Percentiles rank a stretch among this genome's conserved stretches.
These are phyloP conservation scores for Sinocyclocheilus rhinocerous DNA, from an alignment of 2,113 vertebrate species.

Conservation along the genomic window DNA sequence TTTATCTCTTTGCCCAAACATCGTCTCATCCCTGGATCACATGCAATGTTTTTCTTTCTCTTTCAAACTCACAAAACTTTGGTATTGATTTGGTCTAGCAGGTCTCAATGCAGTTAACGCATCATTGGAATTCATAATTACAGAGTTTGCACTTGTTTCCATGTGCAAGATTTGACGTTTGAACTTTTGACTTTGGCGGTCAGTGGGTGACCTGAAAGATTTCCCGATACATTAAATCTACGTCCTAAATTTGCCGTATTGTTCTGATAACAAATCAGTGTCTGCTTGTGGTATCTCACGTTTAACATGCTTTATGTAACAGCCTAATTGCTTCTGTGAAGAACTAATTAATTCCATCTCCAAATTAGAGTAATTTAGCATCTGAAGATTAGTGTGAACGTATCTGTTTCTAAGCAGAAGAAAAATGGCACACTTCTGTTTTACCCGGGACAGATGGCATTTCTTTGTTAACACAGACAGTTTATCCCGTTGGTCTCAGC, in stretches of 20 bases:
- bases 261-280: not conserved
- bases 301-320: not conserved
- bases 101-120: not conserved
- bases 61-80: not conserved
- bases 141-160: not conserved
- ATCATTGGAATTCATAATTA: not conserved
- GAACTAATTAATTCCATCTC: conserved; percentile 40
- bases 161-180: not conserved
- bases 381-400: conserved; percentile 21
- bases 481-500: not conserved
- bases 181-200: not conserved
- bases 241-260: not conserved
- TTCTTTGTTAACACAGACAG: not conserved
- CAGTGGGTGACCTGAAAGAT: not conserved
- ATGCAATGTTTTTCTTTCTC: conserved; percentile 22
- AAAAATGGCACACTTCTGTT: conserved; percentile 19
- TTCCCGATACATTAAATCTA: not conserved
- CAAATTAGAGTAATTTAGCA: not conserved
- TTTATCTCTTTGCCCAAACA: conserved; percentile 29
- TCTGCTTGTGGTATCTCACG: conserved; percentile 16
- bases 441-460: not conserved
- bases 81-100: not conserved
- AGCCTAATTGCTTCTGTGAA: conserved; percentile 17
- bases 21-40: conserved; percentile 9
- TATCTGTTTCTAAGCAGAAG: conserved; percentile 14